Conservation (phyloP, 2,113 vertebrate species). For the Rhea pennata region DNA sequence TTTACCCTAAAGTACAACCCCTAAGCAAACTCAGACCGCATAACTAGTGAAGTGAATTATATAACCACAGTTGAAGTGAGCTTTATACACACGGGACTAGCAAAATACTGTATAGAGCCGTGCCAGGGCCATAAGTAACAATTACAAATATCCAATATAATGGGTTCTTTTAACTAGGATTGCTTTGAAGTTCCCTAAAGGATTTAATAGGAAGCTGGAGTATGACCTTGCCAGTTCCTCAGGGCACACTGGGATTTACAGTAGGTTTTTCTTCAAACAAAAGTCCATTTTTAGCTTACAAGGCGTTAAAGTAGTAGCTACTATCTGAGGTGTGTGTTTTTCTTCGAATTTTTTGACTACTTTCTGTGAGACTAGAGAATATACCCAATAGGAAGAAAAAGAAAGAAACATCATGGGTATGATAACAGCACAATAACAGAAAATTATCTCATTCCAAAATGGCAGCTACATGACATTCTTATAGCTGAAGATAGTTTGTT, state of each 20-base stretch:
- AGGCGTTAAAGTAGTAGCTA: neutral
- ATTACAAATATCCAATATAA: neutral
- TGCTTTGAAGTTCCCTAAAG: conserved; percentile 35
- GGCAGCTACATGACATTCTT: neutral
- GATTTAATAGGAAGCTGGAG: neutral
- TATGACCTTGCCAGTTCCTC: neutral
- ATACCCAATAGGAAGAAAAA: neutral
- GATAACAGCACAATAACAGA: neutral
- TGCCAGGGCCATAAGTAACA: neutral
- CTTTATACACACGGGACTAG: neutral
- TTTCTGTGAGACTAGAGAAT: neutral
- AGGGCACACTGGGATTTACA: neutral
- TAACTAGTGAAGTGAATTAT: neutral
- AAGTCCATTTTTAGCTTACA: neutral
- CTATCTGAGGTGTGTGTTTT: neutral
- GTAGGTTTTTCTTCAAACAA: neutral
- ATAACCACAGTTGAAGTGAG: neutral
- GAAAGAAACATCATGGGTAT: neutral
- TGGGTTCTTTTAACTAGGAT: neutral
- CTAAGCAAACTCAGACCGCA: neutral
- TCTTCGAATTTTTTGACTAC: neutral
- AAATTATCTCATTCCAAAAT: neutral
- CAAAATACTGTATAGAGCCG: neutral
- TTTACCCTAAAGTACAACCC: neutral
- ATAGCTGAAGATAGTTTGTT: neutral